Base-by-base conservation (phyloP, 2,113 vertebrate species). In the Notechis scutatus region DNA sequence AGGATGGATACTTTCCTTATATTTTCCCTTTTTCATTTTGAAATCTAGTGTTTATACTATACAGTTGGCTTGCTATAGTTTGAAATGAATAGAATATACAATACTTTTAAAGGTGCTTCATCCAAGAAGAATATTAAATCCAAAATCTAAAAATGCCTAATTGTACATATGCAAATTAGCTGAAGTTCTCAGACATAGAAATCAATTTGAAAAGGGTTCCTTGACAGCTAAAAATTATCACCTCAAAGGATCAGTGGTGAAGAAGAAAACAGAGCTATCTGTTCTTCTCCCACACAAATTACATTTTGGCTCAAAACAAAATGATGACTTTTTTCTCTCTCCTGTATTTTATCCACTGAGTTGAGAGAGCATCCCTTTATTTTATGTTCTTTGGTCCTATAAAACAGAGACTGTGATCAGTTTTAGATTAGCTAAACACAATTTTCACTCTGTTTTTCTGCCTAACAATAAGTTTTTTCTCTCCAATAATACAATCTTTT, bases 341-440 rank as follows among this genome's bases (percentile, higher is more conserved):
- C 10, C 54, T 45, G 8, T 69, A 52, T 47, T 90, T 90, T 64
- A 42, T 15, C 34, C 24, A 64, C 11, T 21, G 74, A 64, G 39
- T 29, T 55, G 4, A 29, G 74, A 86, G 26, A 54, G 55, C 64
- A 87, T 87, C 57, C 15, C 5, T 10, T 54, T 57, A 47, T 24
- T 61, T 85, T 64, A 45, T 89, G 39, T 57, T 87, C 81, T 90
- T 86, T 87, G 45, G 34, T 74, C 81, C n/a, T 55, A 24, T 86
- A 47, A 86, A 91, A 69, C 57, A 91, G 39, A 69, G 59, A 18
- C 39, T 74, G 59, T 91, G 92, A 91, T 88, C 91, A 91, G 87
- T 91, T 39, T 88, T 50, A 88, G 26, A 91, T 91, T 85, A 88
- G 59, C 85, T 29, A 50, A 54, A 74, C 39, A 59, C 69, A 91